Evolutionary conservation across 2,797 vertebrate species (phyloP), one percentile per base, ranked within the genome.

Genomic region (Hylomyscus alleni): DNA sequence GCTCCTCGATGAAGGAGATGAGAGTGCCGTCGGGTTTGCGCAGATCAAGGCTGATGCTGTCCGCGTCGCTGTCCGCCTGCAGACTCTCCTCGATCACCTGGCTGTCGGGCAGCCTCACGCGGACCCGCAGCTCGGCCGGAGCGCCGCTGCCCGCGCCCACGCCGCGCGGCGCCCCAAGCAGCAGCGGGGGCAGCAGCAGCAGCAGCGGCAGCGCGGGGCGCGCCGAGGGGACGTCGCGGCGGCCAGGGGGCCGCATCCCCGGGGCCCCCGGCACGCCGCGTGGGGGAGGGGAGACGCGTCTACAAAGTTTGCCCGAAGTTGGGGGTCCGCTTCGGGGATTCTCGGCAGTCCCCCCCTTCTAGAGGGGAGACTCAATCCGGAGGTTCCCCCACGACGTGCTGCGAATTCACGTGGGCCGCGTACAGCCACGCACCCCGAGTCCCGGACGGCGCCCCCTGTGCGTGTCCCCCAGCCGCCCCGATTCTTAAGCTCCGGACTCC

Each of bases 51-150:
- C 99, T 99, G 97, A 99, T 99, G 88, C 98, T 98, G 99, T 99
- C 99, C 73, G 97, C 98, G 47, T 99, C 99, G 81, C 98, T 99
- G 98, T 99, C 99, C 90, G 99, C 99, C 97, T 99, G 99, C 98
- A 99, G 96, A 84, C 99, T 99, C 98, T 99, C 99, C 97, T 99
- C 99, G 11, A 99, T 98, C 98, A 99, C 98, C 98, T 99, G 99
- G 96, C 99, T 99, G 98, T 99, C 99, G 8, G 99, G 97, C 96
- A 99, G 98, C 90, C 99, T 98, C 97, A 99, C 99, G 40, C 99
- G 99, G 90, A 99, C 99, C 97, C 99, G 99, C 97, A 99, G 98
- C 98, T 99, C 99, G 0, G 99, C 99, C 8, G 95, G 75, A 3
- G 94, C 95, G 6, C 97, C 93, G 3, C 90, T 40, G 17, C 83